A percentile compares a stretch with the other conserved stretches of the same genome.
These are phyloP conservation scores for Spheniscus humboldti DNA, from an alignment of 2,797 vertebrate genomes.

Conservation along the genomic window DNA sequence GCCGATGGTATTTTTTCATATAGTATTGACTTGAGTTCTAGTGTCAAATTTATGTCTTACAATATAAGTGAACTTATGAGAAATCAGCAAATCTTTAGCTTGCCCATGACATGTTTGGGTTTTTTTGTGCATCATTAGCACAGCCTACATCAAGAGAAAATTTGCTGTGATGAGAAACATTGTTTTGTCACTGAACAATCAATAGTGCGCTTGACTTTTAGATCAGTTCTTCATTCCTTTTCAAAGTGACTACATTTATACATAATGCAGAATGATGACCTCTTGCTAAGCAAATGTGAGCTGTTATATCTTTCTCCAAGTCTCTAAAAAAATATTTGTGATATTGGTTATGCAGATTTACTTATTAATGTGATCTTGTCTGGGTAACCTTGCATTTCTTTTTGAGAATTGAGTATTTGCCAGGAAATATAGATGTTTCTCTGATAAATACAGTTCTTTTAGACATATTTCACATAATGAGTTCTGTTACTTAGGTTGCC, in stretches of 20 bases:
- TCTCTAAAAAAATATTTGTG: constrained; percentile 2
- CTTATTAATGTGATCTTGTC: neutral
- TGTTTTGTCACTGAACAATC: neutral
- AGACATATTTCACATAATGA: neutral
- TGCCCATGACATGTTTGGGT: neutral
- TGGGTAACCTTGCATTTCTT: neutral
- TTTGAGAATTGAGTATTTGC: neutral
- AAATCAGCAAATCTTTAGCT: constrained; percentile 38
- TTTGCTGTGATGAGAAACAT: constrained; percentile 11
- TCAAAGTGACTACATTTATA: neutral
- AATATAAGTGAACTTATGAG: neutral
- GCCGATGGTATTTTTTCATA: neutral
- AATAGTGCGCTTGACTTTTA: neutral
- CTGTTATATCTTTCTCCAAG: neutral
- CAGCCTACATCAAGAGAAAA: constrained; percentile 6
- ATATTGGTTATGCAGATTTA: neutral
- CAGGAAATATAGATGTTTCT: neutral
- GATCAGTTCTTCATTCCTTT: neutral
- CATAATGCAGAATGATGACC: neutral
- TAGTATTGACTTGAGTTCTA: neutral
- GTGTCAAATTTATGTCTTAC: neutral
- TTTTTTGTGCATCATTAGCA: neutral
- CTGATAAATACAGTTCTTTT: neutral
- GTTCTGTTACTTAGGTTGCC: neutral
- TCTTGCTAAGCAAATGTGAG: neutral